Percentiles rank a stretch among this genome's conserved stretches.
Conservation (phyloP, 2,888 invertebrate genomes). For the Chaetogeoica ovagalla region DNA sequence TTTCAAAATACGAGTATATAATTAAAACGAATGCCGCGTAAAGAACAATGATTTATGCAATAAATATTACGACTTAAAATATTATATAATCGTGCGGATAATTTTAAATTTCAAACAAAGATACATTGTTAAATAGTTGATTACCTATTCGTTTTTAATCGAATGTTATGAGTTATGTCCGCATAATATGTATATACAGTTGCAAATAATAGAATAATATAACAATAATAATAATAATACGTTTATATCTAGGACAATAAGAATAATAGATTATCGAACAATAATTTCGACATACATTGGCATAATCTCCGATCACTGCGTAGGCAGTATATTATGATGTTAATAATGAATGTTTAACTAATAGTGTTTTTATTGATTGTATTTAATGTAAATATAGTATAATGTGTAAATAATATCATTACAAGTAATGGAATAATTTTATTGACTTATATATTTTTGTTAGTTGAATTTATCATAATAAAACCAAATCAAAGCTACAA, state of each 20-base stretch:
- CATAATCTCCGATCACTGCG: slow-evolving; percentile 11
- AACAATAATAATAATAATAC: slow-evolving; percentile 26
- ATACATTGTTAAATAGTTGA: too few species aligned
- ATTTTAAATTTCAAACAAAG: too few species aligned
- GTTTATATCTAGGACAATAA: slow-evolving; percentile 24
- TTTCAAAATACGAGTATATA: too few species aligned
- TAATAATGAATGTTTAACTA: neutral
- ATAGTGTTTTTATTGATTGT: neutral
- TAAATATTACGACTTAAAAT: too few species aligned
- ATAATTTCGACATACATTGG: slow-evolving; percentile 23
- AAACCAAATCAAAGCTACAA: too few species aligned
- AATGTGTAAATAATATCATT: neutral
- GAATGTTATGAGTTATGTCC: too few species aligned
- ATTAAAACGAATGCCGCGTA: too few species aligned
- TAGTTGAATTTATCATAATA: too few species aligned
- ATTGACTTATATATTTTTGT: neutral
- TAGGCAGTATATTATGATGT: neutral
- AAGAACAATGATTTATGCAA: too few species aligned
- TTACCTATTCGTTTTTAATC: too few species aligned
- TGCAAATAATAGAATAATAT: neutral
- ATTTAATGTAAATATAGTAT: neutral
- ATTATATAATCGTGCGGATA: too few species aligned
- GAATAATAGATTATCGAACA: slow-evolving; percentile 20
- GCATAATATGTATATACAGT: neutral
- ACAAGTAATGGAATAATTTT: neutral